phyloP scores from a whole-genome alignment of 2,113 vertebrate species.

The Entosphenus tridentatus region DNA sequence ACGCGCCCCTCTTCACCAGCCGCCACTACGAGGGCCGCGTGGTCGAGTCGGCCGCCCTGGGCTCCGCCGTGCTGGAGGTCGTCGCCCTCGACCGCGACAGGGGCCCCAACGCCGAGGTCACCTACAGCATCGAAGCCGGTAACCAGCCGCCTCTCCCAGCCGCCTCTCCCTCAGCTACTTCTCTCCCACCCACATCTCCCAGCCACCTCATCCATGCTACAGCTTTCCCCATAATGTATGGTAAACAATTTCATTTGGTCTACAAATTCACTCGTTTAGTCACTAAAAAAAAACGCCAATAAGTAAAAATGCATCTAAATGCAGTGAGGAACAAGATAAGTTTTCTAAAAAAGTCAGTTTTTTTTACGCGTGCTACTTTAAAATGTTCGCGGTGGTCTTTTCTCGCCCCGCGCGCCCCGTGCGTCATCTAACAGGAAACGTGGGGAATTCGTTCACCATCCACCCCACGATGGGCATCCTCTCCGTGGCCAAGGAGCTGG shows the following conservation, averaged over 20 bases:
- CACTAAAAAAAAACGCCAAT: too few species aligned
- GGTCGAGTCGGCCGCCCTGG: constrained; percentile 59
- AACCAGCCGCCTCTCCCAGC: constrained; percentile 10
- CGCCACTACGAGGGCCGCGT: constrained; percentile 48
- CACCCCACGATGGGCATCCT: constrained; percentile 62
- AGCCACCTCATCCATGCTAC: neutral
- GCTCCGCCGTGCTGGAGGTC: constrained; percentile 61
- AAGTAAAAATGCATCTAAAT: too few species aligned
- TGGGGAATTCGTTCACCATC: constrained; percentile 64
- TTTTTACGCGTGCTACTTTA: too few species aligned
- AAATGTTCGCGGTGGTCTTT: too few species aligned
- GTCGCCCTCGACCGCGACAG: constrained; percentile 82
- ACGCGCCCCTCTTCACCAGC: constrained; percentile 69
- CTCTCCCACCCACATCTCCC: neutral
- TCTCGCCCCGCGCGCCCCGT: too few species aligned
- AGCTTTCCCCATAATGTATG: too few species aligned
- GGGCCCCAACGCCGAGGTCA: constrained; percentile 56
- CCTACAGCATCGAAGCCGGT: constrained; percentile 87
- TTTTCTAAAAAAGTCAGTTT: too few species aligned
- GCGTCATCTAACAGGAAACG: constrained; percentile 36
- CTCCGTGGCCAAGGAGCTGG: constrained; percentile 58
- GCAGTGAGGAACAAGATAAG: too few species aligned
- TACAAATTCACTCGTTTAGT: too few species aligned
- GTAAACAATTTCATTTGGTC: too few species aligned
- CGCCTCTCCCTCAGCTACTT: neutral